Evolutionary conservation across 1,140 invertebrate species (phyloP), one percentile per base, ranked within the genome.

Genomic region (Steinernema feltiae): DNA sequence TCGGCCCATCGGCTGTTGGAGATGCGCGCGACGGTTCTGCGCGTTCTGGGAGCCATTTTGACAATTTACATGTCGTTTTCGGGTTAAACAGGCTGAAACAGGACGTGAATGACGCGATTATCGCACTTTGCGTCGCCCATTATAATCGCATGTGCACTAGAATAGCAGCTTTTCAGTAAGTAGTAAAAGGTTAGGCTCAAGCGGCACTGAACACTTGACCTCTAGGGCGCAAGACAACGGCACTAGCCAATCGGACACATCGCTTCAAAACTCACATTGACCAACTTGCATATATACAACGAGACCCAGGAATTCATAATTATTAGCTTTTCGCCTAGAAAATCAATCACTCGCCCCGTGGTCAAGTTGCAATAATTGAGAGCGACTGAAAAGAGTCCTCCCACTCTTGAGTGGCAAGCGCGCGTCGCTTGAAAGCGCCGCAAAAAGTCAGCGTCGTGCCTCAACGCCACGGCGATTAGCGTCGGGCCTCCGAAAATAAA

Each of bases 331-430:
- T 12, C 12, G 53, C 24, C 35, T 41, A 41, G 18, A 63, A 63
- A 63, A 27, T 63, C 53, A 63, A 27, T 63, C 53, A 63, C 53
- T 63, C 53, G 15, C 53, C 24, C 24, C 12, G 53, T 63, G 53
- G 53, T 63, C 53, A 63, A 63, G 53, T 63, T 63, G 53, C 53
- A 63, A 63, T 63, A 63, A 63, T 63, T 63, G 53, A 63, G 53
- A 63, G 24, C 53, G 53, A 63, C 53, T 63, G 53, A 21, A 63
- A 41, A 18, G 35, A 41, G 53, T 27, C 53, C 53, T n/a, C 41
- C n/a, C 41, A 46, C 41, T 46, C 15, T 27, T 27, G 53, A 63
- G 53, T 63, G 53, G 24, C 53, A 21, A 27, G 53, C 7, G 24
- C 15, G 53, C 41, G 41, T 46, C n/a, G 41, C 41, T n/a, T 46